These are phyloP conservation scores for Bombus affinis DNA, from an alignment of 1,140 invertebrate species.

Conservation along the genomic window DNA sequence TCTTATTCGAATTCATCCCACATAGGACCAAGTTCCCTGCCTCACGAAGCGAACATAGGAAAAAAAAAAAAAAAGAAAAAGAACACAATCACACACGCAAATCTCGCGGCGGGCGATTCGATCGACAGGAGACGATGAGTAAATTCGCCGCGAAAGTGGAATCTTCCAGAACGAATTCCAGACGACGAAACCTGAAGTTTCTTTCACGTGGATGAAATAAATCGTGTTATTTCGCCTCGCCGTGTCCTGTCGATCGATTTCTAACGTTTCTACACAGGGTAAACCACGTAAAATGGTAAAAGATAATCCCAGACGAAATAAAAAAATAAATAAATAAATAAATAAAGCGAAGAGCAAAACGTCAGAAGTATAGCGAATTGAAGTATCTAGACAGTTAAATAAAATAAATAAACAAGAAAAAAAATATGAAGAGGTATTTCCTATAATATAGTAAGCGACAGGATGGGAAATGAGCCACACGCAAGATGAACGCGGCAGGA, in stretches of 20 bases:
- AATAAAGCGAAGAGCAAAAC: slow-evolving; percentile 63
- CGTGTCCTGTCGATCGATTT: slow-evolving; percentile 64
- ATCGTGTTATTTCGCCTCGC: slow-evolving; percentile 49
- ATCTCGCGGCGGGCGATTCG: slow-evolving; percentile 56
- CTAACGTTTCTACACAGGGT: slow-evolving; percentile 79
- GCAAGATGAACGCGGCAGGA: slow-evolving; percentile 5
- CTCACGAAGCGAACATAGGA: slow-evolving; percentile 53
- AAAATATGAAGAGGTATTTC: slow-evolving; percentile 69
- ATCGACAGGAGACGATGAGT: slow-evolving; percentile 47
- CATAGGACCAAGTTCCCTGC: slow-evolving; percentile 76
- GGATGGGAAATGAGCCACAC: slow-evolving; percentile 30
- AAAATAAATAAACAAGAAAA: slow-evolving; percentile 69
- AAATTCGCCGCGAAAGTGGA: neutral
- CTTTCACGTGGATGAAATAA: neutral
- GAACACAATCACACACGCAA: slow-evolving; percentile 50
- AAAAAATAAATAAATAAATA: neutral
- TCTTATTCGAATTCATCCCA: slow-evolving; percentile 61
- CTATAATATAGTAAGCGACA: slow-evolving; percentile 75
- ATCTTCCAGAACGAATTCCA: neutral
- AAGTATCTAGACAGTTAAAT: slow-evolving; percentile 76
- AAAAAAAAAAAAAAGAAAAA: neutral
- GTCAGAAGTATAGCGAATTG: slow-evolving; percentile 71
- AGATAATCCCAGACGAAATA: slow-evolving; percentile 71
- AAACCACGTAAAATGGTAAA: slow-evolving; percentile 75
- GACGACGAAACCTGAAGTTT: neutral